A percentile compares a stretch with the other conserved stretches of the same genome.
Evolutionary conservation across 1,140 invertebrate species (phyloP).

Genomic region (Akabosia matsudoensis): DNA sequence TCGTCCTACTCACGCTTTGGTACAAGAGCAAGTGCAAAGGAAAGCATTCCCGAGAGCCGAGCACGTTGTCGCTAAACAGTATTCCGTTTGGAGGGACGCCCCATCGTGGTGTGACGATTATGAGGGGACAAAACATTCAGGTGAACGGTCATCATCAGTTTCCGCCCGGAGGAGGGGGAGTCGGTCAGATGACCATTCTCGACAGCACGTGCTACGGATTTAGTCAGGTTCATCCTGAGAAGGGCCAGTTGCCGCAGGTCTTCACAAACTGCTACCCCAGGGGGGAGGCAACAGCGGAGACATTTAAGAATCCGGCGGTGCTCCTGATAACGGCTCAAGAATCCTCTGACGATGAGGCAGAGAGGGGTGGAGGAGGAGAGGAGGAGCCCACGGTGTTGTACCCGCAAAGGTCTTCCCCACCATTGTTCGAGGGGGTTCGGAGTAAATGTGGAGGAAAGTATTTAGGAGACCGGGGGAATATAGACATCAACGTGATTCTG

Average conservation of each 20-base stretch:
- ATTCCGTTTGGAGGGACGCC: constrained; percentile 53
- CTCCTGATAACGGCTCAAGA: constrained; percentile 35
- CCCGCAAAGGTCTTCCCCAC: background rate
- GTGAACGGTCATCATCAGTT: constrained; percentile 21
- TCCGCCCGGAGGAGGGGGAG: constrained; percentile 55
- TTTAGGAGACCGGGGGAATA: constrained; percentile 59
- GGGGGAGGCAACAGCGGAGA: too few relatives aligned
- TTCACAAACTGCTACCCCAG: background rate
- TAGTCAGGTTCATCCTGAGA: constrained; percentile 18
- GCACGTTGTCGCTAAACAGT: constrained; percentile 56
- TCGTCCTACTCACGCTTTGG: constrained; percentile 80
- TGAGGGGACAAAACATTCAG: background rate
- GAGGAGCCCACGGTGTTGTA: background rate
- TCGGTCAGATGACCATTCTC: background rate
- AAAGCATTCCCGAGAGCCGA: constrained; percentile 47
- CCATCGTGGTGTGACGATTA: background rate
- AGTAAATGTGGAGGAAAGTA: background rate
- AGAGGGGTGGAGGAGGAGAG: background rate
- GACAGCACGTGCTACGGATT: constrained; percentile 25
- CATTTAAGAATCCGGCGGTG: constrained; percentile 32
- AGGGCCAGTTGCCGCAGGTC: background rate
- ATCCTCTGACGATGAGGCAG: constrained; percentile 37
- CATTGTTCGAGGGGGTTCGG: background rate
- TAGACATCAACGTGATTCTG: constrained; percentile 69
- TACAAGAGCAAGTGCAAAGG: constrained; percentile 72